Evolutionary conservation across 2,797 vertebrate species (phyloP), one percentile per base, ranked within the genome.

Genomic region (Myoxocephalus aenaeus): DNA sequence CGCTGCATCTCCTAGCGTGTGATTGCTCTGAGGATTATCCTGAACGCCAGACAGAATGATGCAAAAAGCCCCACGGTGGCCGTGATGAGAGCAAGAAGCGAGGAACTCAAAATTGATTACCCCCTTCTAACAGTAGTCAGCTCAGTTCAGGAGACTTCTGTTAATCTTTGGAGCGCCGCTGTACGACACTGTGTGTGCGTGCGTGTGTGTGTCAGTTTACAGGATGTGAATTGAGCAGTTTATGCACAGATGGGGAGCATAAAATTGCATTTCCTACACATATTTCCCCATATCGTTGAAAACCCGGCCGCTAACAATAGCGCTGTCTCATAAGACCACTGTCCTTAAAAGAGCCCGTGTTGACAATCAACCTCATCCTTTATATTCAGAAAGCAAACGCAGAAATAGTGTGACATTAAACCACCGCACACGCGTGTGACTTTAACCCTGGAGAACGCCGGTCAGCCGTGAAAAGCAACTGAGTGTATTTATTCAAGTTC

Each of bases 21-120:
- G 90, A 94, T 94, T 93, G 92, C 88, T 91, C 83, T 56, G 87
- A 91, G 93, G 93, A 93, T 93, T 92, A 93, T 91, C 91, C 87
- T 40, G 68, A 89, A 93, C 68, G 87, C 88, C 71, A 86, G 83
- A 89, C 86, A 89, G 92, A 92, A 88, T 87, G 87, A 92, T 90
- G 87, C 90, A 93, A 90, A 91, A 89, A 89, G 89, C 90, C 90
- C 89, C 88, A 88, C 87, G 86, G 87, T 87, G 90, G 90, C 92
- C 83, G 68, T 85, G 87, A 91, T 83, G 87, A 90, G 91, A 89
- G 86, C 83, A 86, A 66, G 85, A 81, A 75, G 84, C 84, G 75
- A 89, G 85, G 54, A 85, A 80, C 90, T 89, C 82, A 64, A 86
- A 91, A 91, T 92, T 91, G 90, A 93, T 92, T 93, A 90, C 83